Base-by-base conservation (phyloP, 2,113 vertebrate genomes). In the Lota lota region DNA sequence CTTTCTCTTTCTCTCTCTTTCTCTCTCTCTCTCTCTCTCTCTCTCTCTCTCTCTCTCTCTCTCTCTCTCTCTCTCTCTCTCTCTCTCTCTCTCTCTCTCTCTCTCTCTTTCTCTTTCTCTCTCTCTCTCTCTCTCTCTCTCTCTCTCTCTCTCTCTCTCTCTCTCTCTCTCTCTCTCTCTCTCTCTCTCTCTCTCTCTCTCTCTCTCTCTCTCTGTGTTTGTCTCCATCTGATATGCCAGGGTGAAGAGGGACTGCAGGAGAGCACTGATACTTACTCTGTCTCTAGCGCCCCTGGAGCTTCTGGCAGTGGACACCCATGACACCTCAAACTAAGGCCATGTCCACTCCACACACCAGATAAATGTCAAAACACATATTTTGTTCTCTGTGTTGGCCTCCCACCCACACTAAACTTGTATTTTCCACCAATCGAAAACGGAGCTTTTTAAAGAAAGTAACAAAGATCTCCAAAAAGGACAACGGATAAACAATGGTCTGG, bases 161-260 rank as follows among this genome's bases (percentile, higher is more conserved):
- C 40, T 47, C 17, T 64, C 24, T 63, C 22, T 17, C 61, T 20
- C 22, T 36, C 62, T 59, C n/a, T 59, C 19, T 59, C n/a, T 59
- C 19, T 59, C n/a, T 59, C 19, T 11, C n/a, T 59, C 19, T 59
- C 7, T 59, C 57, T 59, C 5, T 59, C 15, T 61, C 0, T 28
- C 24, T 28, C 24, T 28, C 24, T 28, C 24, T 28, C 24, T 28
- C 56, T 59, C 2, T 59, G 1, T 28, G 28, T 28, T 28, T 28
- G n/a, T 15, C 18, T 67, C 11, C 33, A 18, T 40, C 66, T 47
- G 22, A 1, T 60, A 20, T 14, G 18, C 28, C 10, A 83, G 77
- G 67, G 61, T 59, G 66, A 62, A 50, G 76, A 58, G 19, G 59
- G 47, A 57, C 63, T 19, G 18, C 65, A 66, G 61, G 67, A 58